Base-by-base conservation (phyloP, 1,140 invertebrate genomes). In the Teleogryllus occipitalis region DNA sequence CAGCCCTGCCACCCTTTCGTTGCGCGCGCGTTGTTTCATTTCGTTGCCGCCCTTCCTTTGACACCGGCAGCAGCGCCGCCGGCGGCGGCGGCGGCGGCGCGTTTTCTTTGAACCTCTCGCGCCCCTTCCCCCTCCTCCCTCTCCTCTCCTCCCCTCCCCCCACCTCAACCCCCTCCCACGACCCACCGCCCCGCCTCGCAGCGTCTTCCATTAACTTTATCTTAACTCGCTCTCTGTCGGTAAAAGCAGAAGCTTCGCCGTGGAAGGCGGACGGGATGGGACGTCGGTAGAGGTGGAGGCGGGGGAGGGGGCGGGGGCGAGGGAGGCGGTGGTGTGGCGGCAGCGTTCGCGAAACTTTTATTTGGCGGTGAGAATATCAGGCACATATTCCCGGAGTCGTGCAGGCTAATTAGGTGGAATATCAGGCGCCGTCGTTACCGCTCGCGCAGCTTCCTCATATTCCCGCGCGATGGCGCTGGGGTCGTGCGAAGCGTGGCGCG, bases 121-220 rank as follows among this genome's bases (percentile, higher is more conserved):
- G 18, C 54, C 54, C 54, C 54, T 7, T 1, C 54, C 54, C 10
- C 0, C 54, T 2, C 18, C 10, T 7, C 54, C 54, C 54, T 18
- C 18, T 65, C 54, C 54, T 65, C 0, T 65, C 54, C 54, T 14
- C 18, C 54, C 54, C 54, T 14, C 54, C 54, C 2, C 18, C 7
- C 18, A 1, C 10, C 10, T 18, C 18, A 3, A 10, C 7, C 54
- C 2, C 18, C 54, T 10, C 18, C 54, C 18, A 14, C 54, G 10
- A 18, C 54, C 54, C 10, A 65, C 54, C 54, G 10, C 54, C 10
- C 10, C 54, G 10, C 18, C 54, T 65, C 10, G 54, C 18, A 18
- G 54, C 54, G 54, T 18, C 54, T 65, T 65, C 54, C 54, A 65
- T 65, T 65, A 65, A 65, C 54, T 65, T 65, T 65, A 65, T 65